These are phyloP conservation scores for Chamaea fasciata DNA, from an alignment of 2,113 vertebrate genomes.

Conservation along the genomic window DNA sequence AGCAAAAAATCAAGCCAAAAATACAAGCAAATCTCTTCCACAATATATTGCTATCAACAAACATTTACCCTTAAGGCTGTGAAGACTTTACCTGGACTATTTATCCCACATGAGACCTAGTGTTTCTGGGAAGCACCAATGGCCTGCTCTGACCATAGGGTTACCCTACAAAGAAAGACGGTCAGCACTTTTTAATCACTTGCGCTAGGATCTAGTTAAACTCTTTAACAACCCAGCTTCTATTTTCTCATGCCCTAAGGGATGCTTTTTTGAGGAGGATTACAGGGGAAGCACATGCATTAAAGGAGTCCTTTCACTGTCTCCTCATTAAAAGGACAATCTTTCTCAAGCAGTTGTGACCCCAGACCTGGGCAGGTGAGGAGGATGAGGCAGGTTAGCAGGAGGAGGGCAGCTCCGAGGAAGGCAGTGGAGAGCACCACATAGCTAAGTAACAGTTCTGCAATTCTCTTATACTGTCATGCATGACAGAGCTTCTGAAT, in stretches of 20 bases:
- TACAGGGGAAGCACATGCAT: neutral
- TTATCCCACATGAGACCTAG: neutral
- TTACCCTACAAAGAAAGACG: neutral
- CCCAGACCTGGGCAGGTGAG: neutral
- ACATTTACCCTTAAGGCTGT: neutral
- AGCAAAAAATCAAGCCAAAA: neutral
- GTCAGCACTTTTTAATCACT: neutral
- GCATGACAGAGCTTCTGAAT: neutral
- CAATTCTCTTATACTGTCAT: neutral
- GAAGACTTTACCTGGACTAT: neutral
- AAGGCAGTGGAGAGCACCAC: accelerated
- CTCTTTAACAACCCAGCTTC: neutral
- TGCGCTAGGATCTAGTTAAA: neutral
- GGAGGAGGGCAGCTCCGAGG: neutral
- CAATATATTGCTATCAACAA: accelerated
- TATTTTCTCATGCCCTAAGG: neutral
- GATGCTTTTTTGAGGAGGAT: neutral
- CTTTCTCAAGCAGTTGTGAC: neutral
- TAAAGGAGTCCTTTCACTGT: neutral
- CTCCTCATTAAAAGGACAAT: neutral
- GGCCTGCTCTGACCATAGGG: neutral
- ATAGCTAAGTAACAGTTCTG: neutral
- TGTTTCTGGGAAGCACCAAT: neutral
- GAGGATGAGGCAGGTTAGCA: neutral
- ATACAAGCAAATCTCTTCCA: neutral